Conservation (phyloP, 2,888 invertebrate species). For the Eupithecia abbreviata region DNA sequence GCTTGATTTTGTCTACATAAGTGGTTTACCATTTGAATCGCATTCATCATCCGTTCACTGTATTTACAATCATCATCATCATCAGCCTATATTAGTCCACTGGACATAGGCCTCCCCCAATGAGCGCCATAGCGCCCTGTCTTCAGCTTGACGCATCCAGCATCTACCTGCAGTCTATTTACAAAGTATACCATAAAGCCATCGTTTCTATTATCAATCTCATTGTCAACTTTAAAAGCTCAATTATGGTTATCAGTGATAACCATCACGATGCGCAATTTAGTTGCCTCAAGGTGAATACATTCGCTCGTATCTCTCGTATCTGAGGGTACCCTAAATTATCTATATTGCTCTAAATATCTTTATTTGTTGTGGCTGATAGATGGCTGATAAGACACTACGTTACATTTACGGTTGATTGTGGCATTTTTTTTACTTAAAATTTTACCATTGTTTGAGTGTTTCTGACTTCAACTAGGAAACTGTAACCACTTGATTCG, state of each 20-base stretch:
- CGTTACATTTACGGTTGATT: not conserved
- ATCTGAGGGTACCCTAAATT: not conserved
- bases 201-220: slow-evolving; percentile 57
- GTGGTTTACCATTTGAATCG: not conserved
- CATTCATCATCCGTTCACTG: not conserved
- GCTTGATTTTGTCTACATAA: not conserved
- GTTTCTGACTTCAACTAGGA: not conserved
- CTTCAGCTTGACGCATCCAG: too few relatives aligned
- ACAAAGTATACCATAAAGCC: not conserved
- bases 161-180: too few relatives aligned
- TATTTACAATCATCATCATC: too few relatives aligned
- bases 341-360: slow-evolving; percentile 16
- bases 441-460: not conserved
- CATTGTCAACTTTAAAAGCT: slow-evolving; percentile 67
- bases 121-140: too few relatives aligned
- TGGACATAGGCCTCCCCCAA: too few relatives aligned
- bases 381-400: not conserved
- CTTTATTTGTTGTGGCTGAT: slow-evolving; percentile 4
- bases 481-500: not conserved
- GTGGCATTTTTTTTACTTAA: not conserved
- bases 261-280: slow-evolving; percentile 48
- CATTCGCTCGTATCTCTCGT: slow-evolving; percentile 11
- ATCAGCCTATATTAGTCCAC: too few relatives aligned
- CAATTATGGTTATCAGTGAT: slow-evolving; percentile 57
- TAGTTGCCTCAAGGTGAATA: slow-evolving; percentile 33